These are phyloP conservation scores for Lanius collurio DNA, from an alignment of 2,113 vertebrate species.

Conservation along the genomic window DNA sequence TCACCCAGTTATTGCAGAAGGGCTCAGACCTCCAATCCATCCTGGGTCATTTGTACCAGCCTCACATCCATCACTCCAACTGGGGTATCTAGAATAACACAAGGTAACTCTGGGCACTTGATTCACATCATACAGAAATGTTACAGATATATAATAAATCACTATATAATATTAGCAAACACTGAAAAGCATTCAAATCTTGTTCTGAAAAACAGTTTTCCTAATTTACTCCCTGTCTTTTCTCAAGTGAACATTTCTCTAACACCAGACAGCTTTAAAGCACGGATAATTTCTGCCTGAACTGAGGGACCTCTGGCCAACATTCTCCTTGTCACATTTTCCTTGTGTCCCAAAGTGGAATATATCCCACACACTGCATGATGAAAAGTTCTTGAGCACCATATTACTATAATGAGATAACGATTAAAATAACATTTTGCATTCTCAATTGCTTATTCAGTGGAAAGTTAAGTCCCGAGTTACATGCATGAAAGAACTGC, in stretches of 20 bases:
- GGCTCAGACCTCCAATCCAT: neutral
- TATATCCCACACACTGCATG: neutral
- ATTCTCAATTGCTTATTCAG: slow-evolving; percentile 25
- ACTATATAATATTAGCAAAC: neutral
- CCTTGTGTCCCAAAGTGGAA: neutral
- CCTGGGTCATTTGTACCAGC: neutral
- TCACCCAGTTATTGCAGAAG: neutral
- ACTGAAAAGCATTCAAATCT: neutral
- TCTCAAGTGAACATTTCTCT: neutral
- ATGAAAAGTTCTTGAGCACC: neutral
- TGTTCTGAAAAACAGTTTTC: neutral
- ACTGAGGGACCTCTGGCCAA: neutral
- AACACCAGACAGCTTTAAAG: neutral
- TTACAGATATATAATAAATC: neutral
- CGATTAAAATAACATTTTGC: neutral
- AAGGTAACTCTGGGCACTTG: neutral
- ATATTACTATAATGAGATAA: neutral
- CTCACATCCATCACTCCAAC: fast-evolving
- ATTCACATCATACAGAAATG: neutral
- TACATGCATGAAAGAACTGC: neutral
- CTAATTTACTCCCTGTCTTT: neutral
- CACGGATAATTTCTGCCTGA: neutral
- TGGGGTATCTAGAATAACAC: neutral
- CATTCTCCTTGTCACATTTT: neutral
- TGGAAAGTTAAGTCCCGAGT: slow-evolving; percentile 43